Base-by-base conservation (phyloP, 2,797 vertebrate species). In the Natrix natrix region DNA sequence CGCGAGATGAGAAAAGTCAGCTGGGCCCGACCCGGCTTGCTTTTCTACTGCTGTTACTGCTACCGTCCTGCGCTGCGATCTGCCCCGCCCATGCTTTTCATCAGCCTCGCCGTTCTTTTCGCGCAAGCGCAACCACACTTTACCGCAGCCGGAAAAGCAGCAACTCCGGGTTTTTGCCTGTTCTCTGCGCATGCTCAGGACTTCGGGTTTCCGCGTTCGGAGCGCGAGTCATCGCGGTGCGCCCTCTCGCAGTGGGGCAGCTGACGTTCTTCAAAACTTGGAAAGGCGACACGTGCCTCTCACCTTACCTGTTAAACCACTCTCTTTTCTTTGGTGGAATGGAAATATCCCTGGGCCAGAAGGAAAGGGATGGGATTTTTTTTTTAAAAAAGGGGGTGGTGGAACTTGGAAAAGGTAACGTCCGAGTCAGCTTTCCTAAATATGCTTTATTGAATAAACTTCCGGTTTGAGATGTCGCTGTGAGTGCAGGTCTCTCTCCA, bases 1-100 rank as follows among this genome's bases (percentile, higher is more conserved):
- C 95, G 94, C 94, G 91, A 92, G 90, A 86, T 52, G 28, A 6
- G n/a, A 8, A 0, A 0, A 48, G 55, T 24, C 83, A 26, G 57
- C 60, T 12, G 22, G 60, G 14, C 86, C 37, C 56, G 20, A 43
- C 90, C 90, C 56, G 78, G 54, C 69, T 74, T 32, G n/a, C 16
- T 22, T 54, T 8, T 22, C 24, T 12, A 2, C 61, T 4, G 24
- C 60, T 28, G 26, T 10, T 7, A 28, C 11, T 16, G 48, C 90
- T 8, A 2, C 91, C 28, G 43, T 12, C 87, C 57, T 6, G 32
- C 54, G 37, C 66, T 6, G 32, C 37, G 5, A n/a, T 26, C 3
- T 32, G 69, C 22, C 87, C 86, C 55, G 24, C 52, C 89, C 57
- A 8, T 22, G 48, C 24, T 43, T 17, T 26, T 74, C 60, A 55